Conservation (phyloP, 2,797 vertebrate genomes). For the Nyctalus aviator region DNA sequence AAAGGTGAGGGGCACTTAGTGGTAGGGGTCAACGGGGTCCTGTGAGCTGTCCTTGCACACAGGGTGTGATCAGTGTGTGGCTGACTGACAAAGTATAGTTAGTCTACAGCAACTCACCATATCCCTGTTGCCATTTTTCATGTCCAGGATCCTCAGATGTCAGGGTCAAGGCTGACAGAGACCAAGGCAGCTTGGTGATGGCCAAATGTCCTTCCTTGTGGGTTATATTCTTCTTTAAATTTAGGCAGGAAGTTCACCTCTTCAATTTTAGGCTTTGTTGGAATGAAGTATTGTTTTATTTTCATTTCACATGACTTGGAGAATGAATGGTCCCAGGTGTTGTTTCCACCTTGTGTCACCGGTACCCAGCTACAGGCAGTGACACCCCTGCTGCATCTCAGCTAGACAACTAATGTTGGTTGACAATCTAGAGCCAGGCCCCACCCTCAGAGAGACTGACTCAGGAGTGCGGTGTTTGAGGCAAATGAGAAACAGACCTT, state of each 20-base stretch:
- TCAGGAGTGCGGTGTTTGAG: rapidly evolving
- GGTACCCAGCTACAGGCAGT: neutral
- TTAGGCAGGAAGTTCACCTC: neutral
- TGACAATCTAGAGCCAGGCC: neutral
- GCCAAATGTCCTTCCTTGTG: neutral
- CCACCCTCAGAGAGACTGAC: neutral
- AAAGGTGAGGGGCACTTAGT: neutral
- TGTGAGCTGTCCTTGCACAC: neutral
- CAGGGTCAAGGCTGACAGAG: neutral
- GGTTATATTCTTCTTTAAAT: neutral
- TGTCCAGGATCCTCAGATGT: neutral
- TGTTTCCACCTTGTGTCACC: neutral
- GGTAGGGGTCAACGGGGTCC: too few species aligned
- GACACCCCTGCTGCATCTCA: neutral
- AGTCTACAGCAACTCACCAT: neutral
- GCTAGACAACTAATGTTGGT: neutral
- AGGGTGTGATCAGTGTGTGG: neutral
- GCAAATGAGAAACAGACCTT: neutral
- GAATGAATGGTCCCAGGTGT: neutral
- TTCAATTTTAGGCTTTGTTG: neutral
- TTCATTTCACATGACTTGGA: neutral
- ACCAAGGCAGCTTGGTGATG: neutral
- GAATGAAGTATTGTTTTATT: neutral
- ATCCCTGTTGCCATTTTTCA: neutral
- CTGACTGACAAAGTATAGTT: neutral